Conservation (phyloP, 2,113 vertebrate species). For the Bujurquina vittata region DNA sequence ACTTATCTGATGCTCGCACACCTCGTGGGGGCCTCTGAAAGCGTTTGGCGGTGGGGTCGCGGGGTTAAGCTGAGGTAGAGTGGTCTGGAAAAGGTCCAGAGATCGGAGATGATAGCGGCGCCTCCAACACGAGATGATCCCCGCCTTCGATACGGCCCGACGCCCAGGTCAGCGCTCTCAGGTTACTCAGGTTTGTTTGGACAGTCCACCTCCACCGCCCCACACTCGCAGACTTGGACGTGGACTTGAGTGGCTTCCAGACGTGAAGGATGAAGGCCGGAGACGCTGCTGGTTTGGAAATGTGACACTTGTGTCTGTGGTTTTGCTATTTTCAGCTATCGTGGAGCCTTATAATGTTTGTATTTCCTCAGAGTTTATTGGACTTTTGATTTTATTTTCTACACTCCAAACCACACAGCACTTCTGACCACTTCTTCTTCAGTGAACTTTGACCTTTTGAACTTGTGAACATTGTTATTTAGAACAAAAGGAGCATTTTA, state of each 20-base stretch:
- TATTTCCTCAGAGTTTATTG: background rate
- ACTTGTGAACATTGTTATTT: background rate
- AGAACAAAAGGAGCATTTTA: background rate
- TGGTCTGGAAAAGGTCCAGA: slow-evolving; percentile 59
- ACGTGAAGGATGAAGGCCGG: slow-evolving; percentile 8
- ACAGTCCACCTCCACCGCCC: background rate
- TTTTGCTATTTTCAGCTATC: background rate
- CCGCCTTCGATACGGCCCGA: slow-evolving; percentile 5
- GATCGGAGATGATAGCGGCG: slow-evolving; percentile 55
- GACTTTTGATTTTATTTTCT: background rate
- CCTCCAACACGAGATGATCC: background rate
- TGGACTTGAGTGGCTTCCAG: slow-evolving; percentile 62
- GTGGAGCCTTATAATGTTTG: background rate
- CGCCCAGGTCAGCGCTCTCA: slow-evolving; percentile 60
- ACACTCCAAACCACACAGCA: background rate
- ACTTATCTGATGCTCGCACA: slow-evolving; percentile 15
- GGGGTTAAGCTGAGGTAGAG: slow-evolving; percentile 52
- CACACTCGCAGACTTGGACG: slow-evolving; percentile 57
- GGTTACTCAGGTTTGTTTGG: slow-evolving; percentile 55
- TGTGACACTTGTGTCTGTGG: background rate
- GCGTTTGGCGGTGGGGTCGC: slow-evolving; percentile 16
- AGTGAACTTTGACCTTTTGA: background rate
- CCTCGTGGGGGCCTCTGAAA: slow-evolving; percentile 1
- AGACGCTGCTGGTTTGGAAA: background rate
- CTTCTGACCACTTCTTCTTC: background rate